A percentile compares a stretch with the other conserved stretches of the same genome.
Evolutionary conservation across 2,113 vertebrate species (phyloP).

Genomic region (Saimiri boliviensis): DNA sequence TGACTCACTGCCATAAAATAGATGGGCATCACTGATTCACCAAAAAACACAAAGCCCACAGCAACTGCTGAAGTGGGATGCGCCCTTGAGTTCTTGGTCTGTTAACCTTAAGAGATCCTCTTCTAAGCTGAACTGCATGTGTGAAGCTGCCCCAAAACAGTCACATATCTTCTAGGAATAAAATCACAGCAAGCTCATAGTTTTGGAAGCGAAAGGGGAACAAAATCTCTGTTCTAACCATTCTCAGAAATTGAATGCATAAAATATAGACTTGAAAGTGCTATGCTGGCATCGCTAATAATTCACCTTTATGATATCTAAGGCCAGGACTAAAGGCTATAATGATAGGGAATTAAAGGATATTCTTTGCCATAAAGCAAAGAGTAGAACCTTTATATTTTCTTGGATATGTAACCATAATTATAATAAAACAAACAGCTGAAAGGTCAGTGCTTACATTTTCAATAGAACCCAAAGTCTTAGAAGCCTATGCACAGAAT

Average conservation of each 20-base stretch:
- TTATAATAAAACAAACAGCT: neutral
- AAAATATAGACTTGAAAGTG: neutral
- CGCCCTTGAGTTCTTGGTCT: neutral
- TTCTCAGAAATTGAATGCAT: neutral
- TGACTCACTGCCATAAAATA: neutral
- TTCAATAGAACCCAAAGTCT: neutral
- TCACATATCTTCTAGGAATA: neutral
- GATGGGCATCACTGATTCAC: neutral
- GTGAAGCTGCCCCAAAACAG: neutral
- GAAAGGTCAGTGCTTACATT: neutral
- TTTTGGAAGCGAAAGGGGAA: neutral
- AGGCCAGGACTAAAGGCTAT: neutral
- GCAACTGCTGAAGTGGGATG: neutral
- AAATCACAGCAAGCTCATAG: neutral
- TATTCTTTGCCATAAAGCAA: slow-evolving; percentile 12
- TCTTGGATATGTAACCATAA: neutral
- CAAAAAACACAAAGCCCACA: neutral
- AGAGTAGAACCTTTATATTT: neutral
- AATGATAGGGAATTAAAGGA: slow-evolving; percentile 3
- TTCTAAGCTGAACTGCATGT: neutral
- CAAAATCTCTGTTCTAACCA: neutral
- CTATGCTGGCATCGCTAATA: neutral
- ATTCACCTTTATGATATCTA: slow-evolving; percentile 35
- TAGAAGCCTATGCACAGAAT: neutral
- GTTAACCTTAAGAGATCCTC: neutral